Conservation (phyloP, 2,113 vertebrate genomes). For the Struthio camelus region DNA sequence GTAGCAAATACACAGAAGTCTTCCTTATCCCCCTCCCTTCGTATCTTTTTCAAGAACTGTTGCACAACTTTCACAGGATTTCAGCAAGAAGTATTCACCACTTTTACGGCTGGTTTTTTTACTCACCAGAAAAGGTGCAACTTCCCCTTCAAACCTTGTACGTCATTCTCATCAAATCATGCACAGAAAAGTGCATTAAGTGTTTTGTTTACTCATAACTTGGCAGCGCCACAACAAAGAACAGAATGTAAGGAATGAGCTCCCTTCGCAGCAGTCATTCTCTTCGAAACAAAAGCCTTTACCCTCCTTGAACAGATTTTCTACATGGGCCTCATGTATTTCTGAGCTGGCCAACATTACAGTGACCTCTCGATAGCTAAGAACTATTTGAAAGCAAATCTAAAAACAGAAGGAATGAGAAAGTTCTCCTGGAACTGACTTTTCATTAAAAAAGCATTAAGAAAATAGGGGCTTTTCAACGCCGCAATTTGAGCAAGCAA, state of each 20-base stretch:
- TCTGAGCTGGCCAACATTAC: slow-evolving; percentile 28
- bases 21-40: not conserved
- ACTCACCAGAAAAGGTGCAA: slow-evolving; percentile 48
- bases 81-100: not conserved
- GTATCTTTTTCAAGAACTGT: not conserved
- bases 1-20: not conserved
- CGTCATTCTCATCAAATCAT: slow-evolving; percentile 52
- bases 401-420: slow-evolving; percentile 11
- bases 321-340: slow-evolving; percentile 16
- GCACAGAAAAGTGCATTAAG: slow-evolving; percentile 51
- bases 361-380: slow-evolving; percentile 20
- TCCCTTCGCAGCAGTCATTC: slow-evolving; percentile 45
- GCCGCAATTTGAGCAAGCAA: slow-evolving; percentile 15
- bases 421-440: not conserved
- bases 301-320: slow-evolving; percentile 57
- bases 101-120: not conserved
- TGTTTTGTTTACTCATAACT: slow-evolving; percentile 60
- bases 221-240: slow-evolving; percentile 56
- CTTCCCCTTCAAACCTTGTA: slow-evolving; percentile 41
- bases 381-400: not conserved
- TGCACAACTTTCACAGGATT: slow-evolving; percentile 34
- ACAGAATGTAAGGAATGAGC: slow-evolving; percentile 66
- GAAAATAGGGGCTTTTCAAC: slow-evolving; percentile 24
- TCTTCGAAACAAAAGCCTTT: slow-evolving; percentile 56
- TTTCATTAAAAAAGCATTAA: slow-evolving; percentile 55